Evolutionary conservation across 2,113 vertebrate genomes (phyloP), one percentile per base, ranked within the genome.

Genomic region (Aspiorhynchus laticeps): DNA sequence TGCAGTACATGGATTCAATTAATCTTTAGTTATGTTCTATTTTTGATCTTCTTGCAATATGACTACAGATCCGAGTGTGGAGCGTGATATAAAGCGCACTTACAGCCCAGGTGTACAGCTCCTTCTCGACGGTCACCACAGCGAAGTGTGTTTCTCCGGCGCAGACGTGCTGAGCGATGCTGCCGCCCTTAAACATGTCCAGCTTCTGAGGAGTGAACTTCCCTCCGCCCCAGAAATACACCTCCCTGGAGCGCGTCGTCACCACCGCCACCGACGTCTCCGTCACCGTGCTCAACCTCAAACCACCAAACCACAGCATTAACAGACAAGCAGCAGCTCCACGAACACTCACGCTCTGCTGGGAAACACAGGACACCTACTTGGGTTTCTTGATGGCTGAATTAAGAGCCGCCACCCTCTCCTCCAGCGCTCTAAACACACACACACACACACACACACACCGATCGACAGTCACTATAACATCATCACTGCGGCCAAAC

Each of bases 61-160:
- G 0, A 15, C 46, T 15, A 5, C n/a, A 28, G 61, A 63, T 26
- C 0, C 28, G 61, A 12, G 8, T 14, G 59, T 61, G 24, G 24
- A 8, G 19, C 6, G 48, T 53, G 48, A 53, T 53, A 59, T 63
- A 17, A 7, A 19, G n/a, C 4, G 7, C 85, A 92, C 98, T 98
- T 94, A 99, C 98, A 93, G 99, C 98, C 98, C 98, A 99, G 0
- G 97, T 99, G 90, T 98, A 99, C 28, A 99, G 96, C 90, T 99
- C 98, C 91, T 99, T 99, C 91, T 99, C 98, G 91, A 99, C 98
- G 0, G 98, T 98, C 89, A 99, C 98, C 92, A 99, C 97, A 10
- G 98, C 98, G 91, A 99, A 99, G 93, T 99, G 98, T 14, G 96
- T 98, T 91, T 98, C 98, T 83, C 98, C 97, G 12, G 98, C 97